phyloP scores from a whole-genome alignment of 2,797 vertebrate species.

The Fistularia commersonii region DNA sequence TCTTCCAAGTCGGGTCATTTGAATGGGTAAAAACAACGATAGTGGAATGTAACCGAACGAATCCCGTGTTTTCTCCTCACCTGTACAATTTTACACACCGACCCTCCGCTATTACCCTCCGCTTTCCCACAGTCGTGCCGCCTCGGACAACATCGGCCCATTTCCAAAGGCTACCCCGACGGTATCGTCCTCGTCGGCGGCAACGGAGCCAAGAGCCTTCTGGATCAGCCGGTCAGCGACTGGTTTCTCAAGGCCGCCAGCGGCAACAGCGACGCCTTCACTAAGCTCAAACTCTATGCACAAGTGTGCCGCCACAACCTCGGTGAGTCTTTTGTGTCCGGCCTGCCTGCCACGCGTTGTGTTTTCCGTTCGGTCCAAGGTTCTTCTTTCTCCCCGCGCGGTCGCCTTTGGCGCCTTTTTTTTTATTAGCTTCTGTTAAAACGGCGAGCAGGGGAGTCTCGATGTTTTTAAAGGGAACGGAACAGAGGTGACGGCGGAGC shows the following conservation, averaged over 20 bases:
- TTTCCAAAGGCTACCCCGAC: slow-evolving; percentile 91
- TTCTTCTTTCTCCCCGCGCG: slow-evolving; percentile 1
- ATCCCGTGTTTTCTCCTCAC: not conserved
- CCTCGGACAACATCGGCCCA: slow-evolving; percentile 95
- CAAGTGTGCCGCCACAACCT: slow-evolving; percentile 98
- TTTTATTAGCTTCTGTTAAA: too few relatives aligned
- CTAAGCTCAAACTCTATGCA: slow-evolving; percentile 95
- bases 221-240: slow-evolving; percentile 90
- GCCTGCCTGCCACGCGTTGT: not conserved
- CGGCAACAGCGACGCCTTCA: slow-evolving; percentile 87
- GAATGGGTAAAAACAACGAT: too few relatives aligned
- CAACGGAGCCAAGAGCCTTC: slow-evolving; percentile 83
- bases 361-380: not conserved
- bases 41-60: not conserved
- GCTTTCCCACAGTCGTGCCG: slow-evolving; percentile 84
- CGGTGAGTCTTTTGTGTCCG: slow-evolving; percentile 69
- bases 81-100: too few relatives aligned
- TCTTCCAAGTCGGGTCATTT: too few relatives aligned
- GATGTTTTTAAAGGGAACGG: too few relatives aligned
- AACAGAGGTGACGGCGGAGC: too few relatives aligned
- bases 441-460: too few relatives aligned
- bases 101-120: not conserved
- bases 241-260: slow-evolving; percentile 94
- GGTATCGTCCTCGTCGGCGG: slow-evolving; percentile 92
- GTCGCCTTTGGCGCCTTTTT: not conserved